Base-by-base conservation (phyloP, 2,888 invertebrate genomes). In the Ochropacha duplaris region DNA sequence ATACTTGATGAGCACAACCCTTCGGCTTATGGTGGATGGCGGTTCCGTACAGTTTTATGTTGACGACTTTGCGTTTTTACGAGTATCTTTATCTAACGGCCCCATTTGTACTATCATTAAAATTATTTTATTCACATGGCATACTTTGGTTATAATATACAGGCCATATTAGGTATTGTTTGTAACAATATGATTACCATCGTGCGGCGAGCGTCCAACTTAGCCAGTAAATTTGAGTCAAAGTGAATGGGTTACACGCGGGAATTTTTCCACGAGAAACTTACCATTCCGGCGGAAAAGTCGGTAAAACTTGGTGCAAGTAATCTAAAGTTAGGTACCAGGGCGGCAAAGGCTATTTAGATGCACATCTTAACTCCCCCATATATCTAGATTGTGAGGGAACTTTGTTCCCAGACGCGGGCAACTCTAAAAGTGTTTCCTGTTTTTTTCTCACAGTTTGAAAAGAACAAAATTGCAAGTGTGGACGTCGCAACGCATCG, bases 251-350 rank as follows among this genome's bases (percentile, higher is more conserved):
- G 87, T 83, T 83, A 83, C 86, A 81, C 75, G 73, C 75, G 81
- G 83, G 79, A 83, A 83, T 86, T 84, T 80, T 85, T 83, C 79
- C 76, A 59, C 61, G 69, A 72, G 79, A 85, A 87, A 82, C 87
- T 81, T 76, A 79, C 79, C 77, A 79, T 83, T 80, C 76, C 74
- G 72, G 69, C 72, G 65, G 78, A 79, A 78, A 84, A 85, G 81
- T 83, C 83, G 81, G 84, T 80, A 84, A 79, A 89, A 89, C 78
- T 91, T 89, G 85, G 84, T 86, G 91, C 88, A 91, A 92, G 92
- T 92, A 92, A 92, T 92, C 92, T 92, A 92, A 92, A 92, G 86
- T 92, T 92, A 86, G 90, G 87, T 90, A 87, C 86, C 87, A 87
- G 78, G 83, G 86, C 84, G 84, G 88, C 90, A 84, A 87, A 86